phyloP scores from a whole-genome alignment of 2,113 vertebrate genomes.

The Cyanoderma ruficeps region DNA sequence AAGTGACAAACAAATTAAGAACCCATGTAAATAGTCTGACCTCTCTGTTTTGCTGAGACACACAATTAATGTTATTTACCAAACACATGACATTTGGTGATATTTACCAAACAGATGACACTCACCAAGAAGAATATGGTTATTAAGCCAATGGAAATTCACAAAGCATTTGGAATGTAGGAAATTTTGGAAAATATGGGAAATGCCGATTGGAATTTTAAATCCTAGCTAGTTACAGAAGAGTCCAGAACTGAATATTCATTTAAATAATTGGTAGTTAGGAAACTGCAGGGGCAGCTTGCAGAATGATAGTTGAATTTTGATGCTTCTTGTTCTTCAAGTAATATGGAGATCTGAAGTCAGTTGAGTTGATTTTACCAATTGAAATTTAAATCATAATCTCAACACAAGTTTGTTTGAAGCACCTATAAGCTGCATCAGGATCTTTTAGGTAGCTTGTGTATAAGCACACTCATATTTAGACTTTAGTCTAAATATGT shows the following conservation, averaged over 20 bases:
- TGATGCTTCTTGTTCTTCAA: not conserved
- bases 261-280: not conserved
- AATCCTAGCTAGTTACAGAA: not conserved
- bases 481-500: not conserved
- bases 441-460: not conserved
- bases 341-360: not conserved
- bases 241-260: not conserved
- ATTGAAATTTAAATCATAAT: not conserved
- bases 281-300: not conserved
- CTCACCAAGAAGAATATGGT: not conserved
- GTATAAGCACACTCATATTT: not conserved
- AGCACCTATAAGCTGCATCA: accelerated
- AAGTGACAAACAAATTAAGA: not conserved
- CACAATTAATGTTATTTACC: not conserved
- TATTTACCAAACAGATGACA: constrained; percentile 22
- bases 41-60: not conserved
- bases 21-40: constrained; percentile 1
- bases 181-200: not conserved
- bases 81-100: constrained; percentile 1
- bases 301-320: not conserved
- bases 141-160: not conserved
- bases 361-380: not conserved
- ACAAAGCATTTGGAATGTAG: not conserved
- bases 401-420: not conserved
- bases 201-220: not conserved